phyloP scores from a whole-genome alignment of 1,140 invertebrate genomes.

The roundworm (Caenorhabditis elegans) region DNA sequence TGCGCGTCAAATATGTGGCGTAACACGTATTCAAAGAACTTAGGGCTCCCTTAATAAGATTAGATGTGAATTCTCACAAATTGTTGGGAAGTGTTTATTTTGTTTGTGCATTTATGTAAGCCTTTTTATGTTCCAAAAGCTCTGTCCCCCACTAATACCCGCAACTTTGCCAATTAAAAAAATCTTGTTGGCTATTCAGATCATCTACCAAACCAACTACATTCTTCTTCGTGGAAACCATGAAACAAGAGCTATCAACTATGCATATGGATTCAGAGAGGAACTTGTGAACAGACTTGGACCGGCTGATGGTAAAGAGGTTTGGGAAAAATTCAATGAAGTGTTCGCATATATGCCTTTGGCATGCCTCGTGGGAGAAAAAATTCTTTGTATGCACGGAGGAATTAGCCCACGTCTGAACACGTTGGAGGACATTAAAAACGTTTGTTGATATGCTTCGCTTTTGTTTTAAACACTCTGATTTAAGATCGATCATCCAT shows the following conservation, averaged over 20 bases:
- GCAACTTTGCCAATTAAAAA: too few species aligned
- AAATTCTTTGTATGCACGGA: constrained; percentile 70
- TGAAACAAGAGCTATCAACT: constrained; percentile 73
- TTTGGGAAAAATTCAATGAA: constrained; percentile 68
- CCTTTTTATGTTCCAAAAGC: too few species aligned
- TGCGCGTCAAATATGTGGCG: too few species aligned
- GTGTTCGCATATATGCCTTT: constrained; percentile 62
- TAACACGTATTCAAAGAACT: too few species aligned
- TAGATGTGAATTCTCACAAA: too few species aligned
- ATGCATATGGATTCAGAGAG: constrained; percentile 71
- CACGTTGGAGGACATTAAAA: constrained; percentile 3
- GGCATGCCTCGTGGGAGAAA: constrained; percentile 83
- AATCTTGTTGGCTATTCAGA: too few species aligned
- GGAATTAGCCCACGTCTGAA: constrained; percentile 38
- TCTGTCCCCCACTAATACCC: too few species aligned
- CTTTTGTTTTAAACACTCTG: too few species aligned
- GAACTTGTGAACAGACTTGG: constrained; percentile 54
- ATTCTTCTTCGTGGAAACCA: constrained; percentile 74
- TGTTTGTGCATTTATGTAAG: too few species aligned
- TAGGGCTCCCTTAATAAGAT: too few species aligned
- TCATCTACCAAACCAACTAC: constrained; percentile 70
- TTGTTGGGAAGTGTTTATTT: too few species aligned
- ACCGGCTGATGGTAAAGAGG: constrained; percentile 10
- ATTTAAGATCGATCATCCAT: neutral
- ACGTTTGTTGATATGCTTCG: too few species aligned